Conservation (phyloP, 2,888 invertebrate species). For the Lysandra coridon region DNA sequence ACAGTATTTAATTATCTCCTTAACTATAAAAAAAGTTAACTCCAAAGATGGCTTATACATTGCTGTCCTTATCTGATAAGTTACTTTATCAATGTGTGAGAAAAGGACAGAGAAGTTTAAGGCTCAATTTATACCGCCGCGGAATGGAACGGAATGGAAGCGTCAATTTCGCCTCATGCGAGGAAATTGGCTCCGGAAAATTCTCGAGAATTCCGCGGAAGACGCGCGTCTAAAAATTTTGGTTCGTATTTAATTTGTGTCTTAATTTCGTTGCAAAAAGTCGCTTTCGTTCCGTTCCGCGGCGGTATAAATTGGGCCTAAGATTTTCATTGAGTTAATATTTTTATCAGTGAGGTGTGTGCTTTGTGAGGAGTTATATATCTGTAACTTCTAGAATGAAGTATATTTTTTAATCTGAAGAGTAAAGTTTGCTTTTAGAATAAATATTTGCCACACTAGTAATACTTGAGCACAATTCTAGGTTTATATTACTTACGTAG, state of each 20-base stretch:
- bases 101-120: too few species aligned
- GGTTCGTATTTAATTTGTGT: too few species aligned
- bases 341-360: conserved; percentile 35
- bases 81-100: too few species aligned
- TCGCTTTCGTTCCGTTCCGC: too few species aligned
- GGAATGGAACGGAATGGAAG: too few species aligned
- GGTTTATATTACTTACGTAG: background rate
- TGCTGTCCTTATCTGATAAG: background rate
- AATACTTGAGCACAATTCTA: conserved; percentile 9
- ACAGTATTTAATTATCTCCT: conserved; percentile 44
- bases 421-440: conserved; percentile 28
- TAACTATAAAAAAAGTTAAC: background rate
- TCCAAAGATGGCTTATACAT: background rate
- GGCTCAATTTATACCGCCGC: too few species aligned
- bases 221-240: too few species aligned
- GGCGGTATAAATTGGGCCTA: too few species aligned
- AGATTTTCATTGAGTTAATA: background rate
- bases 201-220: too few species aligned
- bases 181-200: too few species aligned
- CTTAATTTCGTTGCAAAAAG: too few species aligned
- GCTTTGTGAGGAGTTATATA: conserved; percentile 48
- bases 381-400: conserved; percentile 48
- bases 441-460: conserved; percentile 26
- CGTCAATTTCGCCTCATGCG: too few species aligned
- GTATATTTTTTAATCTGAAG: conserved; percentile 65